Evolutionary conservation across 2,888 invertebrate genomes (phyloP), one percentile per base, ranked within the genome.

Genomic region (Drosophila meridionalis): DNA sequence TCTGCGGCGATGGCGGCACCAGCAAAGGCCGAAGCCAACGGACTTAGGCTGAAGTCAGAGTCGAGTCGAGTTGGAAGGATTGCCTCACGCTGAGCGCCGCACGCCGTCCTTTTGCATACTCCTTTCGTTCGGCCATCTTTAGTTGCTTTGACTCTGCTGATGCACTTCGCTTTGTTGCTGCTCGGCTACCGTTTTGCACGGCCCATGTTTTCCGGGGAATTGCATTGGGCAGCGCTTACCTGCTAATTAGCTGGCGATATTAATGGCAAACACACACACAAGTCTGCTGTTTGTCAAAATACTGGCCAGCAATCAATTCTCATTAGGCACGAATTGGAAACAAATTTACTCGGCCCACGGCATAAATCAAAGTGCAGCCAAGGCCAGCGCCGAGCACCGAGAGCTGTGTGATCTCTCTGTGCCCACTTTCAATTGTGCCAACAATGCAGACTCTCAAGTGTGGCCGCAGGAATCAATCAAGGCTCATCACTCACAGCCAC

Each of bases 391-490:
- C 45, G n/a, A 20, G 20, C 20, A 20, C 1, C 14, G 40, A 34
- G 42, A 32, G 57, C 57, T 32, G 20, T 32, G 20, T 32, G 32
- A 14, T 58, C 43, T 11, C 42, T 42, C 42, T 42, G 20, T 73
- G 69, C 62, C 72, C 58, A 64, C 75, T 75, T 69, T 69, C 83
- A 83, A 82, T 85, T 77, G 74, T 78, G 79, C 80, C 82, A 82
- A 87, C 90, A 91, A 87, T 82, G 78, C 66, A 28, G 38, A 74
- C 73, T 81, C 84, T 83, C 85, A 87, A 90, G 91, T 89, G 87
- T 91, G 91, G 92, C 88, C 90, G 78, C 82, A 84, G 90, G 86
- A 91, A 92, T 92, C 92, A 92, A 92, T 92, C 91, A 92, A 80
- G 87, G 83, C 90, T 89, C 91, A 92, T 92, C 91, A 92, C 85